Base-by-base conservation (phyloP, 2,113 vertebrate genomes). In the Myanophis thanlyinensis region DNA sequence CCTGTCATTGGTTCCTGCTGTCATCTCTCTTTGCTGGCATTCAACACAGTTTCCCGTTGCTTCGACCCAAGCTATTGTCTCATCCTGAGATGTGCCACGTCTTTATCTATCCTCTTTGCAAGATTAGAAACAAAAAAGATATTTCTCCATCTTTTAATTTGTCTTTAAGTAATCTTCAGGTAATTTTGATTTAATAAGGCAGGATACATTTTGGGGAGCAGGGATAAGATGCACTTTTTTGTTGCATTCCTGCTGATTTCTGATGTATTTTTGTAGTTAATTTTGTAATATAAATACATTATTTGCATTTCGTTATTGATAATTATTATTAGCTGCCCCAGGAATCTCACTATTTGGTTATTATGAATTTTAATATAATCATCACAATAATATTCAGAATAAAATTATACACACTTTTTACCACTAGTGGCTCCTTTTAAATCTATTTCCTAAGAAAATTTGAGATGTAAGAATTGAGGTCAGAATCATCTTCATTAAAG, bases 41-140 rank as follows among this genome's bases (percentile, higher is more conserved):
- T 95, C 94, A 93, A 87, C 59, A 48, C 89, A 88, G 67, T 92
- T 95, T 93, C 89, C 88, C 27, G 48, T 88, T 87, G 86, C 94
- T 95, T 96, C 92, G 92, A 94, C 95, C 95, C 93, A 96, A 96
- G 96, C 95, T 96, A 93, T 96, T 97, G 96, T 97, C 95, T 96
- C 95, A 92, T 95, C 91, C 94, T 90, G 90, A 95, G 95, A 90
- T 95, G 92, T 90, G 48, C 91, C 94, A 95, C 89, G 47, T 93
- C 93, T 92, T 93, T 93, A 6, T 95, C 95, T 56, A n/a, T 20
- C 93, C 94, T 94, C 94, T 94, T 96, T 93, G 87, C 91, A 95
- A 95, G 95, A 96, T 96, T 93, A 96, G 95, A 95, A 96, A 96
- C 88, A 93, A 88, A 93, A 22, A 85, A 3, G 54, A 85, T 62